Conservation (phyloP, 2,797 vertebrate species). For the Siniperca obscura region DNA sequence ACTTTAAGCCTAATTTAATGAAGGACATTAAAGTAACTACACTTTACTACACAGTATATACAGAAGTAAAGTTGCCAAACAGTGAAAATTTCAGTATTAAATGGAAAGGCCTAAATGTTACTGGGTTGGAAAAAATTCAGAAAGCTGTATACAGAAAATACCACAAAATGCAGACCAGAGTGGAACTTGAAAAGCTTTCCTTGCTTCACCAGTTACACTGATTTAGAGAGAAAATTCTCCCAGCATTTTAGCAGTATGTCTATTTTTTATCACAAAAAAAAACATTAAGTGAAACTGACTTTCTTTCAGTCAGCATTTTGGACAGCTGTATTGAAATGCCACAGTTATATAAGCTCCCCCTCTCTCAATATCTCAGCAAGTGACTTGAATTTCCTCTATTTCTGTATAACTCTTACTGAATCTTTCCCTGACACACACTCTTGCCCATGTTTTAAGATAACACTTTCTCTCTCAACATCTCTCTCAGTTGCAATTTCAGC, state of each 20-base stretch:
- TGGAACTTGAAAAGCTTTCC: constrained; percentile 46
- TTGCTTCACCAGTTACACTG: constrained; percentile 51
- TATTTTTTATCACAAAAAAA: constrained; percentile 63
- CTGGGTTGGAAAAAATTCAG: constrained; percentile 30
- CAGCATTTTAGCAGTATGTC: constrained; percentile 33
- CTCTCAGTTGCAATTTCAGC: constrained; percentile 27
- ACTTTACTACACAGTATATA: too few species aligned
- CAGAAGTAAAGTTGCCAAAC: constrained; percentile 47
- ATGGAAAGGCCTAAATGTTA: constrained; percentile 39
- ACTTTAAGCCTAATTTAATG: constrained; percentile 57
- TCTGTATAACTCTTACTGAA: constrained; percentile 33
- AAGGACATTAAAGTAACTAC: constrained; percentile 26
- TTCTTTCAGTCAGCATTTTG: constrained; percentile 69
- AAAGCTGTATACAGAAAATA: constrained; percentile 14
- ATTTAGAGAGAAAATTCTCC: constrained; percentile 40
- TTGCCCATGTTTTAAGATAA: constrained; percentile 25
- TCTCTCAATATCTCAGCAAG: constrained; percentile 40
- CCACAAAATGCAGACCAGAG: constrained; percentile 13
- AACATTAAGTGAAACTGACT: constrained; percentile 63
- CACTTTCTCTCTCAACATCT: constrained; percentile 1
- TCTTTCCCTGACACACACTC: constrained; percentile 36
- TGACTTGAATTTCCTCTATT: constrained; percentile 51
- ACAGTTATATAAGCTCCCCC: constrained; percentile 57
- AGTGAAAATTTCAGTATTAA: constrained; percentile 40
- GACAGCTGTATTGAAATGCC: constrained; percentile 61